phyloP scores from a whole-genome alignment of 2,113 vertebrate genomes.

The Phyllostomus hastatus region DNA sequence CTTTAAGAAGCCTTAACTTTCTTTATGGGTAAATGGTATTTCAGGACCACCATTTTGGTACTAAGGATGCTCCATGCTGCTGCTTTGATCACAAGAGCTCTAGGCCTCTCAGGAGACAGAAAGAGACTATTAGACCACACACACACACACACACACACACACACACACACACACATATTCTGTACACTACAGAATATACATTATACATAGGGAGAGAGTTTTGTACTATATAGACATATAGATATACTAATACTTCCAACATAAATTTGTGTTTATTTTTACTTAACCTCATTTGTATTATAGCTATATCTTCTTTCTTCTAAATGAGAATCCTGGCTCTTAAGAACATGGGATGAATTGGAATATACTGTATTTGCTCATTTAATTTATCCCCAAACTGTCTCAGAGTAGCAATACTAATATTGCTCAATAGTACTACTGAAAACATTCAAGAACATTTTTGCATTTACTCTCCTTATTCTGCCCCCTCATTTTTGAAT shows the following conservation, averaged over 20 bases:
- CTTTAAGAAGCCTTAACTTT: neutral
- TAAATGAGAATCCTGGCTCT: neutral
- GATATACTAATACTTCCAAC: neutral
- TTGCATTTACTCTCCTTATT: neutral
- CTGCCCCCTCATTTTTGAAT: neutral
- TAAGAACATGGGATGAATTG: neutral
- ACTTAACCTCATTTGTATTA: neutral
- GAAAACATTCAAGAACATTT: neutral
- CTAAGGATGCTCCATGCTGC: neutral
- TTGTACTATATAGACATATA: neutral
- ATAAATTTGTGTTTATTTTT: neutral
- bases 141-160: neutral
- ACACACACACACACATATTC: neutral
- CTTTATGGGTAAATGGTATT: neutral
- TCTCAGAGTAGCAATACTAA: neutral
- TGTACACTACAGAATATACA: neutral
- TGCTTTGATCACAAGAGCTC: neutral
- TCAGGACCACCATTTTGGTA: neutral
- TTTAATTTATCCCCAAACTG: neutral
- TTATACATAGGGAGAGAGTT: neutral
- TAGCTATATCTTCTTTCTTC: neutral
- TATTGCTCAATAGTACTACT: neutral
- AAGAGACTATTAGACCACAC: neutral
- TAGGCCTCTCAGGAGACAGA: neutral
- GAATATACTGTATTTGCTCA: neutral